Evolutionary conservation across 2,797 vertebrate genomes (phyloP).

Genomic region (Sebastes goodei): DNA sequence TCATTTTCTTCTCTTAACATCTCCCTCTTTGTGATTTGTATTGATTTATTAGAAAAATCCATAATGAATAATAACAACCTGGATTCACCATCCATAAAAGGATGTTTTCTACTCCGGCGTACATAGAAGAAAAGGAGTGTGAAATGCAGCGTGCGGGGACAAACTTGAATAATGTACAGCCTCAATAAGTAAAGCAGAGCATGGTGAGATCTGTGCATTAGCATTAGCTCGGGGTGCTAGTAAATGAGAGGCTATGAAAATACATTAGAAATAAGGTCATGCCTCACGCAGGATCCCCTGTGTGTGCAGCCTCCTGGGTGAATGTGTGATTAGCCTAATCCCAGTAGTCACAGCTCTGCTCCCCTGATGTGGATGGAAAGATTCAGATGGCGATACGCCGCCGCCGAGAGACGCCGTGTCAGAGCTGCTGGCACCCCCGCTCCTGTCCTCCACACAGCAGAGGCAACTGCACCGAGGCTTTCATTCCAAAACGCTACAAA

Average conservation of each 20-base stretch:
- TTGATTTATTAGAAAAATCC: neutral
- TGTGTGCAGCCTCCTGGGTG: constrained; percentile 60
- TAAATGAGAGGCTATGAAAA: constrained; percentile 54
- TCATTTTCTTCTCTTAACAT: neutral
- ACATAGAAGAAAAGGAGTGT: neutral
- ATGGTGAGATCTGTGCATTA: constrained; percentile 36
- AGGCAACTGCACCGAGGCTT: constrained; percentile 21
- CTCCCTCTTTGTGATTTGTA: neutral
- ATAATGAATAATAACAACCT: neutral
- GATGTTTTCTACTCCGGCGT: neutral
- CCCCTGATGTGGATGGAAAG: constrained; percentile 70
- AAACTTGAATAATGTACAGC: constrained; percentile 10
- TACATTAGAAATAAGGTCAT: constrained; percentile 65
- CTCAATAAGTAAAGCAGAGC: constrained; percentile 16
- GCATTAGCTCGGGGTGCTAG: constrained; percentile 46
- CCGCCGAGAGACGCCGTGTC: constrained; percentile 41
- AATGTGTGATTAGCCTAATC: constrained; percentile 74
- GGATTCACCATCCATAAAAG: neutral
- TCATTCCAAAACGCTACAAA: constrained; percentile 40
- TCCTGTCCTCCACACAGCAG: constrained; percentile 28
- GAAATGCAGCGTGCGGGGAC: constrained; percentile 8
- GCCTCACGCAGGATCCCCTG: constrained; percentile 52
- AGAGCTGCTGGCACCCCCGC: constrained; percentile 24
- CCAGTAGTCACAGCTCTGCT: constrained; percentile 70
- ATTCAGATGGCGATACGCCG: constrained; percentile 59